A percentile compares a stretch with the other conserved stretches of the same genome.
Conservation (phyloP, 2,113 vertebrate species). For the Archilochus colubris region DNA sequence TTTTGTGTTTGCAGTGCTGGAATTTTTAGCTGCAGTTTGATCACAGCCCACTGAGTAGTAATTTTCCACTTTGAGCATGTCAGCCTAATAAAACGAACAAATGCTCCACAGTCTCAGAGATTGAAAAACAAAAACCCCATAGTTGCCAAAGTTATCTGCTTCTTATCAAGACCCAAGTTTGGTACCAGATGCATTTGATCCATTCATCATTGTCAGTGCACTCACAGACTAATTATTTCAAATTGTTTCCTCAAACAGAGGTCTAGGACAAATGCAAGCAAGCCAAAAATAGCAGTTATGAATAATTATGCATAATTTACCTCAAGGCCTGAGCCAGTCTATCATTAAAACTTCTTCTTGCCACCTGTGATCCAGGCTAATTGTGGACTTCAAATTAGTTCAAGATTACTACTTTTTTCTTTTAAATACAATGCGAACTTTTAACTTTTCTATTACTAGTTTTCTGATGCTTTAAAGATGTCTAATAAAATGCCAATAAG, state of each 20-base stretch:
- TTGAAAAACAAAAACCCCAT: slow-evolving; percentile 66
- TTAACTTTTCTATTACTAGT: slow-evolving; percentile 29
- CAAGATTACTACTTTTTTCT: slow-evolving; percentile 55
- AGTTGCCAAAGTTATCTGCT: slow-evolving; percentile 79
- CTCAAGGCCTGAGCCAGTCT: slow-evolving; percentile 86
- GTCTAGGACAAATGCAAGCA: slow-evolving; percentile 90
- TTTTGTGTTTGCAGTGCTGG: background rate
- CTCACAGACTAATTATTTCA: slow-evolving; percentile 89
- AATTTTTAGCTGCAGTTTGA: slow-evolving; percentile 13
- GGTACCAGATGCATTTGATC: slow-evolving; percentile 78
- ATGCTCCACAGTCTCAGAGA: slow-evolving; percentile 47
- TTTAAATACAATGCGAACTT: slow-evolving; percentile 12
- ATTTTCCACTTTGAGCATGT: slow-evolving; percentile 35
- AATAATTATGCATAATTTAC: slow-evolving; percentile 98
- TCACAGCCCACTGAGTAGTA: background rate
- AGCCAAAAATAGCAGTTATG: slow-evolving; percentile 91
- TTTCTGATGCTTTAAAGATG: slow-evolving; percentile 52
- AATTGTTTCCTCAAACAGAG: slow-evolving; percentile 92
- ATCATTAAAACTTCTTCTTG: slow-evolving; percentile 79
- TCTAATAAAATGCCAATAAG: slow-evolving; percentile 26
- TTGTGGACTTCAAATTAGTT: slow-evolving; percentile 76
- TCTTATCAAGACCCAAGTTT: slow-evolving; percentile 79
- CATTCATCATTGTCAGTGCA: slow-evolving; percentile 89
- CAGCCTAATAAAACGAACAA: background rate
- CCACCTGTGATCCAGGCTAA: slow-evolving; percentile 77